These are phyloP conservation scores for Hesperia comma DNA, from an alignment of 2,888 invertebrate genomes.

Conservation along the genomic window DNA sequence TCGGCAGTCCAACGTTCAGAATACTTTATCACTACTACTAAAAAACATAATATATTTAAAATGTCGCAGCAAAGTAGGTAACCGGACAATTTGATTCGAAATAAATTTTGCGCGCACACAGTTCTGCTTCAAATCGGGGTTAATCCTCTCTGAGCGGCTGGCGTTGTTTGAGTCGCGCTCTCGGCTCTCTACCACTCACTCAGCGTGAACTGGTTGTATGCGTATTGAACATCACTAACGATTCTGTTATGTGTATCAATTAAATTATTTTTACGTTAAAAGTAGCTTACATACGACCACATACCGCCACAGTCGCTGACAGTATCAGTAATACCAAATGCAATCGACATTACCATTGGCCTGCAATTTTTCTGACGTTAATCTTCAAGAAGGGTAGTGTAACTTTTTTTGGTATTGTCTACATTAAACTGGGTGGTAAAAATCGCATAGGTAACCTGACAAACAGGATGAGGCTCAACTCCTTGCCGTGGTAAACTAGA, in stretches of 20 bases:
- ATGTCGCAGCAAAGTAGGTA: conserved; percentile 7
- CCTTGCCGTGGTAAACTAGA: too few species aligned
- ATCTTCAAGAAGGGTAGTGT: too few species aligned
- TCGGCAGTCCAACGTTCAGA: too few species aligned
- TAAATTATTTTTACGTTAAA: not conserved
- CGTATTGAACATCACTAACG: not conserved
- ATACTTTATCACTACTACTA: not conserved
- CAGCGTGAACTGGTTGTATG: not conserved
- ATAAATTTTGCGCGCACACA: conserved; percentile 45
- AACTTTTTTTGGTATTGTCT: too few species aligned
- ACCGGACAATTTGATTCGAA: conserved; percentile 46
- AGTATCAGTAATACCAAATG: too few species aligned
- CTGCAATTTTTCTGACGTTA: too few species aligned
- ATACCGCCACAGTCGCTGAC: too few species aligned
- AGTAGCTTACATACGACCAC: not conserved
- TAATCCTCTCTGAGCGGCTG: conserved; percentile 47
- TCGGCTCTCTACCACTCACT: not conserved
- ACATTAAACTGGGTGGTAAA: too few species aligned
- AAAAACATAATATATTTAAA: not conserved
- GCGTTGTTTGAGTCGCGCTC: conserved; percentile 33
- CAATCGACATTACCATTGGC: too few species aligned
- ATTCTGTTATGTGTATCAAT: not conserved
- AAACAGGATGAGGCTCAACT: too few species aligned
- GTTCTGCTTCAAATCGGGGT: conserved; percentile 39
- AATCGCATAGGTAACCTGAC: too few species aligned